These are phyloP conservation scores for Oreamnos americanus DNA, from an alignment of 2,113 vertebrate genomes.

Conservation along the genomic window DNA sequence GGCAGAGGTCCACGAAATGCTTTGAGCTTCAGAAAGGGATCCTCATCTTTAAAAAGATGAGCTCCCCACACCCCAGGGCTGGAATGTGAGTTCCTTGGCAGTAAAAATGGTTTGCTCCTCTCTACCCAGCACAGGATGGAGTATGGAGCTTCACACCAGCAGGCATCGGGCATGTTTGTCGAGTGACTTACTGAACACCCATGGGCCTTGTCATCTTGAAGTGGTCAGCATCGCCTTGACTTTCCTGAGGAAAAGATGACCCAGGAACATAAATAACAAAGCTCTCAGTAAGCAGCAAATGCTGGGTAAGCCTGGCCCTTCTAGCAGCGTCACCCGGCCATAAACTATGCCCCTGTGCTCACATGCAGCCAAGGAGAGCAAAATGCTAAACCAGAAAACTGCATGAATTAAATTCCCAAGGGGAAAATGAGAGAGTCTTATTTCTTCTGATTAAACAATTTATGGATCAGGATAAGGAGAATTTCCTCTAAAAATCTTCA, in stretches of 20 bases:
- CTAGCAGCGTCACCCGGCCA: fast-evolving
- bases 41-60: neutral
- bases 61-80: neutral
- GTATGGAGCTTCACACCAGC: neutral
- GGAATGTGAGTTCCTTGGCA: neutral
- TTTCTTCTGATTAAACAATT: slow-evolving; percentile 10
- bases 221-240: neutral
- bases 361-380: neutral
- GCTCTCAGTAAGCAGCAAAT: neutral
- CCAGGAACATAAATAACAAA: neutral
- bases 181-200: neutral
- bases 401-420: neutral
- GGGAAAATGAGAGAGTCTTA: neutral
- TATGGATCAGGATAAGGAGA: neutral
- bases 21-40: neutral
- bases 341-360: neutral
- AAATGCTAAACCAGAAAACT: neutral
- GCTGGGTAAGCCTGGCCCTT: neutral
- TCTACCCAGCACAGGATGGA: neutral
- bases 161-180: neutral
- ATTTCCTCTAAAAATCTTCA: slow-evolving; percentile 30
- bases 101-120: neutral
- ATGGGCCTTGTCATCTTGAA: neutral
- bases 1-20: neutral
- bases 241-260: neutral